Evolutionary conservation across 2,888 invertebrate genomes (phyloP).

Genomic region (Horisme vitalbata): DNA sequence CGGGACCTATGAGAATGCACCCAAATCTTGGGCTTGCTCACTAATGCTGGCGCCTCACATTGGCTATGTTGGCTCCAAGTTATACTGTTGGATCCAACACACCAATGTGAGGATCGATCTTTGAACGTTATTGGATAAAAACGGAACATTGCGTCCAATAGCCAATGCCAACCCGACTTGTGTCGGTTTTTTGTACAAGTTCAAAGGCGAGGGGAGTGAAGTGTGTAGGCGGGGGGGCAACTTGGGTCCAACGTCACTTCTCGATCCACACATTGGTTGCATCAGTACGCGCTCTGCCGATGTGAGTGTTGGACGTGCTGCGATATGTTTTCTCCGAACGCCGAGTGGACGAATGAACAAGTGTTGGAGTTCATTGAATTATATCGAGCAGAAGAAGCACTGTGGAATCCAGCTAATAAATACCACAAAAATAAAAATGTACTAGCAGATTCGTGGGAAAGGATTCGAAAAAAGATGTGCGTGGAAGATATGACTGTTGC

Average conservation of each 20-base stretch:
- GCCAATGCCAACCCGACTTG: slow-evolving; percentile 18
- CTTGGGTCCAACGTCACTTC: background rate
- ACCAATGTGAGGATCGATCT: slow-evolving; percentile 12
- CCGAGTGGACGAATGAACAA: slow-evolving; percentile 11
- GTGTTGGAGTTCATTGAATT: slow-evolving; percentile 14
- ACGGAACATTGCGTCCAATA: slow-evolving; percentile 16
- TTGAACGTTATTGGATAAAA: slow-evolving; percentile 6
- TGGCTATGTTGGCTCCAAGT: background rate
- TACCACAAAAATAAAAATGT: slow-evolving; percentile 13
- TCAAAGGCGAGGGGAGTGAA: slow-evolving; percentile 20
- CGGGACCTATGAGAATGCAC: too few relatives aligned
- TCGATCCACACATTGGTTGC: slow-evolving; percentile 2
- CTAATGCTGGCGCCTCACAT: background rate
- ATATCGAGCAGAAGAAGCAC: slow-evolving; percentile 14
- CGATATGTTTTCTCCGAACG: slow-evolving; percentile 8
- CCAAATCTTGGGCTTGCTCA: too few relatives aligned
- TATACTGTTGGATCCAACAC: background rate
- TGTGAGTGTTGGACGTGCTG: slow-evolving; percentile 1
- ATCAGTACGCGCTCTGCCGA: background rate
- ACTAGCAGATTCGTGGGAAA: slow-evolving; percentile 12
- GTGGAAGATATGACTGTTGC: slow-evolving; percentile 2
- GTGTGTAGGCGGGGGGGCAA: slow-evolving; percentile 14
- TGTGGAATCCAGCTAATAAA: slow-evolving; percentile 12
- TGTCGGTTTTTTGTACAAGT: slow-evolving; percentile 19
- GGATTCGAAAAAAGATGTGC: slow-evolving; percentile 8